Evolutionary conservation across 2,888 invertebrate genomes (phyloP).

Genomic region (Archips crataeganus): DNA sequence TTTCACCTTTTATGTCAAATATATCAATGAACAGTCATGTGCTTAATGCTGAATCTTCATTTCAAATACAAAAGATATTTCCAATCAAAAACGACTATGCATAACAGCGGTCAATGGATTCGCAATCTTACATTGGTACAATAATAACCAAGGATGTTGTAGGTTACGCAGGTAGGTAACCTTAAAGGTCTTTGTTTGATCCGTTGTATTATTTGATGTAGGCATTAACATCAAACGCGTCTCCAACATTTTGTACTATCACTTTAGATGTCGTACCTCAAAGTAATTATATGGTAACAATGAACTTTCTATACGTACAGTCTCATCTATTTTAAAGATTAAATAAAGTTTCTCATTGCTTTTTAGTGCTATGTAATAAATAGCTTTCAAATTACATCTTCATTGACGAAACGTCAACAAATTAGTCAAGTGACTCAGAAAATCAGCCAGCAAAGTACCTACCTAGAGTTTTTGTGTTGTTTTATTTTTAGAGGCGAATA

Average conservation of each 20-base stretch:
- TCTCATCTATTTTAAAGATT: conserved; percentile 45
- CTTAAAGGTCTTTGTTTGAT: background rate
- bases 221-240: background rate
- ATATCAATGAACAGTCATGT: too few relatives aligned
- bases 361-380: conserved; percentile 7
- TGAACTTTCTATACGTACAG: conserved; percentile 49
- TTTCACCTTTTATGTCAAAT: too few relatives aligned
- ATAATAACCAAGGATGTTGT: background rate
- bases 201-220: background rate
- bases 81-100: too few relatives aligned
- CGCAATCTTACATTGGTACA: background rate
- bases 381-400: conserved; percentile 26
- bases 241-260: background rate
- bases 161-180: background rate
- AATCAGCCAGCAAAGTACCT: too few relatives aligned
- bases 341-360: conserved; percentile 13
- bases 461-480: too few relatives aligned
- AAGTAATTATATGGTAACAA: conserved; percentile 43
- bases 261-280: background rate
- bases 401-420: background rate
- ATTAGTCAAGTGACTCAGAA: too few relatives aligned
- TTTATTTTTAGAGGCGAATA: too few relatives aligned
- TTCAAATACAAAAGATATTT: too few relatives aligned
- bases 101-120: too few relatives aligned
- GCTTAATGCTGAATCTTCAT: too few relatives aligned